Base-by-base conservation (phyloP, 2,797 vertebrate species). In the Diglossa cyanea region DNA sequence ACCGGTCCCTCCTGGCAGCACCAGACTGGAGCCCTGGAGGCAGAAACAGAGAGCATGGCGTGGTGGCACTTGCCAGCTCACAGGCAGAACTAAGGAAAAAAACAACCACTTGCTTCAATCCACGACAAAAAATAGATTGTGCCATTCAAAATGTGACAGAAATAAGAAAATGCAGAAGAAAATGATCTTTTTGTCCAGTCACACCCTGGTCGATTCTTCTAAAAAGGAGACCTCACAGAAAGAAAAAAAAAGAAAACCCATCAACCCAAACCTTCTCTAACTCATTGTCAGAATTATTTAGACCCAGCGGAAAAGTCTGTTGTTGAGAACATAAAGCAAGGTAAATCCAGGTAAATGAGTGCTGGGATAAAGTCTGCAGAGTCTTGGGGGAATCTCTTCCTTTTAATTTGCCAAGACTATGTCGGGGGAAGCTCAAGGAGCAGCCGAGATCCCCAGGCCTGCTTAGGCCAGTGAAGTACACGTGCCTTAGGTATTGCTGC, bases 391-490 rank as follows among this genome's bases (percentile, higher is more conserved):
- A 50, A 37, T 11, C 13, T 39, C 33, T 13, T 61, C 33, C 37
- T 37, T 57, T 30, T 11, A 13, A 15, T 24, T 76, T 8, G 0
- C 28, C 17, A 10, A 13, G 67, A 28, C 7, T 11, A 16, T 11
- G 51, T 10, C 0, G 0, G 0, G 0, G 14, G 54, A 31, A 79
- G 14, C n/a, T 62, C 0, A 0, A 48, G 6, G 17, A 57, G 31
- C 4, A 2, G 53, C 20, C 0, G 0, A 74, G 51, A 77, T 25
- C 16, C 13, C 7, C 25, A 51, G 11, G 18, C 9, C 28, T 13
- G 5, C 24, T 16, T 9, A 8, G 2, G 2, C 13, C 80, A 62
- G 15, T 10, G 21, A 55, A 45, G 48, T 17, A 76, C 40, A 15
- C 0, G 0, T 0, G 1, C 44, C 24, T 44, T 4, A 60, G 47